Base-by-base conservation (phyloP, 2,888 invertebrate species). In the Aquatica leii region DNA sequence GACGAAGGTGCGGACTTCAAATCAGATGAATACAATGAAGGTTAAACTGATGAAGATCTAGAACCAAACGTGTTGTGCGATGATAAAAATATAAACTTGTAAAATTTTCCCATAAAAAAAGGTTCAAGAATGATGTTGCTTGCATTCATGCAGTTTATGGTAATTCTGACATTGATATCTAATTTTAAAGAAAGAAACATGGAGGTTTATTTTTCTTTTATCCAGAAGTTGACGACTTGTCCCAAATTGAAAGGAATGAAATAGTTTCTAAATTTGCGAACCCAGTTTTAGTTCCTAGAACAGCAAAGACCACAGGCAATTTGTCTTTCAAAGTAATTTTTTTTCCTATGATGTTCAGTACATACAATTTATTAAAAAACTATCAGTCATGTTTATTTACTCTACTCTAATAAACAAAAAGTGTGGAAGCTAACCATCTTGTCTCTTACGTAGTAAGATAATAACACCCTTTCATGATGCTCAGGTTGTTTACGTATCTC, bases 261-360 rank as follows among this genome's bases (percentile, higher is more conserved):
- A 43, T 43, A 43, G 43, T 43, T 43, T 43, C 43, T 14, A 43
- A 43, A 43, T 15, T 43, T 43, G 9, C 43, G 15, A 43, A 43
- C 15, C 43, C 43, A 8, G 43, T 17, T 15, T 2, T 15, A n/a
- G 43, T 43, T 43, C 15, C 43, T n/a, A 15, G 43, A 43, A 43
- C 43, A 12, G 40, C n/a, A 43, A 43, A 15, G 15, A 15, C 43
- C 14, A 11, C 43, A 15, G 15, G 15, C 43, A 12, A 43, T 40
- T 40, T 40, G 14, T 40, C 11, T 40, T 40, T 40, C 9, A 40
- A 40, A 14, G 2, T 5, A 15, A 43, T 43, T 43, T 14, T 43
- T 43, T 15, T 2, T 18, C 15, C 6, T 43, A 15, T 43, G 15
- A 43, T 18, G 18, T 43, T 15, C 43, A 43, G n/a, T n/a, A n/a